Base-by-base conservation (phyloP, 2,888 invertebrate genomes). In the Biston stratarius region DNA sequence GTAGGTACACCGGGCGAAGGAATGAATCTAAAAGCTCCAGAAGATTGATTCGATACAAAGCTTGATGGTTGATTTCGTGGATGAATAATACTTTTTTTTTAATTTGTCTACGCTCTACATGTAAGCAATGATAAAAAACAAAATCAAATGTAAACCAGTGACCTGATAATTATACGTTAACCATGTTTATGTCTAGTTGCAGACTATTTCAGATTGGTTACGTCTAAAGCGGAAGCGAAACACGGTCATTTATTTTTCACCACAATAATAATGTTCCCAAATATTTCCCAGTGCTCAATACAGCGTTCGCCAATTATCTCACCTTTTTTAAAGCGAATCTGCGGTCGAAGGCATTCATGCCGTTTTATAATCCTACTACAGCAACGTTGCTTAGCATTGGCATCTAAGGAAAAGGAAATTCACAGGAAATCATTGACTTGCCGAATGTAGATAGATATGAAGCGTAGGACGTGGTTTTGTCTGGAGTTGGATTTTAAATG, bases 401-500 rank as follows among this genome's bases (percentile, higher is more conserved):
- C 56, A 68, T 65, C 69, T 65, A 65, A 44, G 48, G 58, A 61
- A 61, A 61, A 64, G 59, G 64, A 63, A 62, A 64, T 47, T 59
- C 40, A 64, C 24, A 61, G 59, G 48, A 64, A 40, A 52, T 67
- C 58, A 67, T 52, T 67, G 33, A 60, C 40, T 51, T 45, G 53
- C 38, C 14, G n/a, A 55, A 66, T 2, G 63, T 60, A 33, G 34
- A 52, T 38, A 36, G 11, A 49, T 48, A 44, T 55, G 48, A 53
- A 24, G 53, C 15, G 59, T 40, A 9, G 34, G 34, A 48, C 34
- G 53, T 40, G 12, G 8, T 62, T 56, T 40, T 6, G 38, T 15
- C 38, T 49, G 24, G 7, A 59, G 9, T 59, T 59, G 12, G 48
- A 33, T 24, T 48, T n/a, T 33, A 33, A 59, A 33, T 49, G 24